Evolutionary conservation across 1,140 invertebrate species (phyloP).

Genomic region (Panagrolaimus sp.): DNA sequence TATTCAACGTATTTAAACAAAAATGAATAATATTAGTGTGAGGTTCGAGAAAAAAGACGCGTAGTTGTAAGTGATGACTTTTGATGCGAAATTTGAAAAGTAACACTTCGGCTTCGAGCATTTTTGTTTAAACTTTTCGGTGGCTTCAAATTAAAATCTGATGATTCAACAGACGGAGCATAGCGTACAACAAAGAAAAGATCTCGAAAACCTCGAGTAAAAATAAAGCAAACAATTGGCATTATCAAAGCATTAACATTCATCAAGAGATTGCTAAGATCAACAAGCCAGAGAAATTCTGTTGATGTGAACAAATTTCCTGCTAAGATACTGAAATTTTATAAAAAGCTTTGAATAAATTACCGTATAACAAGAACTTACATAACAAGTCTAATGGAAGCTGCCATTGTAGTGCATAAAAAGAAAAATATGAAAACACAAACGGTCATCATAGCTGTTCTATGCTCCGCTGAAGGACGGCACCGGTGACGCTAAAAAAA

Average conservation of each 20-base stretch:
- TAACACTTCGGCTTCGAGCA: background rate
- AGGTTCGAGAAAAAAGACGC: background rate
- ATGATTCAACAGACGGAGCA: slow-evolving; percentile 16
- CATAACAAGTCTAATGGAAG: slow-evolving; percentile 28
- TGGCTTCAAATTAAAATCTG: background rate
- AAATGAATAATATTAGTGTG: background rate
- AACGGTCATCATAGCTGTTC: slow-evolving; percentile 39
- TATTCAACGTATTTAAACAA: too few relatives aligned
- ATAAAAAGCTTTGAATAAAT: background rate
- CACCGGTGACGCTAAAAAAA: slow-evolving; percentile 22
- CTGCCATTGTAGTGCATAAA: slow-evolving; percentile 34
- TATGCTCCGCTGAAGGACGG: slow-evolving; percentile 34
- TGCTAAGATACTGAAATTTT: slow-evolving; percentile 17
- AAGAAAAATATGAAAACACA: slow-evolving; percentile 38
- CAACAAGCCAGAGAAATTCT: slow-evolving; percentile 31
- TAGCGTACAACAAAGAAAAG: slow-evolving; percentile 45
- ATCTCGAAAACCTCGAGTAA: slow-evolving; percentile 36
- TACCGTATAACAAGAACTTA: slow-evolving; percentile 16
- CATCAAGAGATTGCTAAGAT: slow-evolving; percentile 35
- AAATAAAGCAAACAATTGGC: slow-evolving; percentile 39
- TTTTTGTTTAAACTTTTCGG: background rate
- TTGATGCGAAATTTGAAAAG: background rate
- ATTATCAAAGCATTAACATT: slow-evolving; percentile 34
- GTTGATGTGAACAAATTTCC: slow-evolving; percentile 25
- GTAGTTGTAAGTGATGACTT: background rate